Evolutionary conservation across 37 sponge, comb jelly and placozoan species (phyloP), one percentile per base, ranked within the genome.

Genomic region (Oopsacas minuta): DNA sequence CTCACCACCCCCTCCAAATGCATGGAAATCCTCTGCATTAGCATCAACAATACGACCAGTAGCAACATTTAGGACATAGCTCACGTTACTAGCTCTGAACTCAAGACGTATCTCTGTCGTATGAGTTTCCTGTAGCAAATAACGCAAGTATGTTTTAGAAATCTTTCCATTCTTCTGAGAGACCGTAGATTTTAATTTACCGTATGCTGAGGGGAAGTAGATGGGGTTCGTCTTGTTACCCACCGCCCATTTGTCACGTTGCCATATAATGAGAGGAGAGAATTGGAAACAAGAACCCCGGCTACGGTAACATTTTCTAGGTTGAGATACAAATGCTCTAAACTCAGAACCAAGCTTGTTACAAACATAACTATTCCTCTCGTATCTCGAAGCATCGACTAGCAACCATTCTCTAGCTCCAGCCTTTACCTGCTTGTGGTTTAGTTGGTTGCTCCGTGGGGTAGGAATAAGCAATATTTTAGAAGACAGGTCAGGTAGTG

Each of bases 121-220:
- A 34, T 61, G 75, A 25, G 75, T 61, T 34, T 61, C 32, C 75
- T 61, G 28, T 34, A 61, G 75, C 75, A 61, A 12, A 34, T 61
- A 61, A 12, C 75, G 75, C 75, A 61, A 34, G 75, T 61, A 61
- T 10, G 75, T 61, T 3, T 3, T 25, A 10, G 75, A 25, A 12
- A 5, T n/a, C 28, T 5, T 25, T 34, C 28, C 28, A 25, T n/a
- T 3, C 32, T 61, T 61, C 75, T 61, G 17, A 61, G 75, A 5
- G 75, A 34, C 75, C 7, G 75, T n/a, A 3, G 30, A 25, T 12
- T 12, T 61, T 25, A 61, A 61, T 7, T 12, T 10, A 3, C 75
- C 75, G 75, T 61, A 61, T 5, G 75, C 75, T 25, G 75, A 61
- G 75, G 75, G 75, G 75, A 61, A 61, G 75, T 61, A 34, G 75